Percentiles rank a stretch among this genome's conserved stretches.
phyloP scores from a whole-genome alignment of 2,113 vertebrate genomes.

The Myotis lucifugus region DNA sequence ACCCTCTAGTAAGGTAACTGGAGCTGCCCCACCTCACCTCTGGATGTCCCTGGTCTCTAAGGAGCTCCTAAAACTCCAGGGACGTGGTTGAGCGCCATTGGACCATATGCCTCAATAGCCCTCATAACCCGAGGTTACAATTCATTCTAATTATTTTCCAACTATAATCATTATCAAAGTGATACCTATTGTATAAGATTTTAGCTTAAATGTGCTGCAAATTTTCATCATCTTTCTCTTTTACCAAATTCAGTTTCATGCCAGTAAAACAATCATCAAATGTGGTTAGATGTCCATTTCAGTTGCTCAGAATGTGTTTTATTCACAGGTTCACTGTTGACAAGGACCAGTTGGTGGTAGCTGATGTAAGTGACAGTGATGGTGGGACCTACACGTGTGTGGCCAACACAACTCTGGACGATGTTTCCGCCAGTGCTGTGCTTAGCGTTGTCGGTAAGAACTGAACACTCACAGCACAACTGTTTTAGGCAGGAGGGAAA shows the following conservation, averaged over 20 bases:
- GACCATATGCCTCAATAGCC: neutral
- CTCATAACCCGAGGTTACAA: neutral
- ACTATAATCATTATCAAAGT: neutral
- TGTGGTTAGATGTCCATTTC: neutral
- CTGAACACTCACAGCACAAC: neutral
- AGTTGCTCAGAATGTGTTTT: conserved; percentile 64
- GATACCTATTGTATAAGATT: neutral
- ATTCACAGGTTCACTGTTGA: conserved; percentile 89
- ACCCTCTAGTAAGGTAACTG: neutral
- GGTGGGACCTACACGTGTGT: conserved; percentile 94
- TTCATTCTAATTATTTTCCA: neutral
- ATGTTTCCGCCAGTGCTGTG: conserved; percentile 93
- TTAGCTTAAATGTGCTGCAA: neutral
- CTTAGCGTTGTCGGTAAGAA: conserved; percentile 96
- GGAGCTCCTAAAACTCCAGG: neutral
- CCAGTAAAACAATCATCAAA: neutral
- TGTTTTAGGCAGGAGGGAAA: neutral
- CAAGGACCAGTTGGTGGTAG: conserved; percentile 91
- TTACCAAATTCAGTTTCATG: neutral
- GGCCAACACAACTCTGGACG: conserved; percentile 95
- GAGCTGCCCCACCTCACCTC: neutral
- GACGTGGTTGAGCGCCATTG: too few species aligned
- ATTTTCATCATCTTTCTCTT: neutral
- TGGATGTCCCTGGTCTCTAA: neutral
- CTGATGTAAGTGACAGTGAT: conserved; percentile 90